Evolutionary conservation across 2,797 vertebrate genomes (phyloP), one percentile per base, ranked within the genome.

Genomic region (Anguilla marmorata): DNA sequence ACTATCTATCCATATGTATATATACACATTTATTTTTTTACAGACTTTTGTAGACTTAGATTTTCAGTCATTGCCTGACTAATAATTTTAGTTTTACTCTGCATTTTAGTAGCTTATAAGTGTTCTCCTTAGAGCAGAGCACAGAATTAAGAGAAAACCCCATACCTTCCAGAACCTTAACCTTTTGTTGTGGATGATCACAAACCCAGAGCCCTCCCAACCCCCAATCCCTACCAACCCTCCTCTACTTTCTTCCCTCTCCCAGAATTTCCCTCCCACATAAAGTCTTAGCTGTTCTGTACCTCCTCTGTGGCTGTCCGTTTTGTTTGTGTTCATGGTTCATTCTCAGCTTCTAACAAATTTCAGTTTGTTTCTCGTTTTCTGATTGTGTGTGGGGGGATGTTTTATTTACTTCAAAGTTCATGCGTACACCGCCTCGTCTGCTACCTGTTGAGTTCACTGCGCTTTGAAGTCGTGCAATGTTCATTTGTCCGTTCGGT

Each of bases 341-440:
- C 86, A 88, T 84, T 89, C 88, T 86, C 84, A 85, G 84, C 91
- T 89, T 90, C n/a, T 76, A 89, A 48, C 41, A 86, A 84, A 88
- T 90, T 85, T 30, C 90, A 84, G 89, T 94, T 92, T 91, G 63
- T 90, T 88, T 84, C 87, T 90, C 91, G 92, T 89, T 90, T 89
- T 89, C 88, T 89, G 76, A 86, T 90, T 91, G 56, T 92, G 89
- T 92, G 87, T 89, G 74, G 89, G 58, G 91, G 88, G 92, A 92
- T 92, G 89, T 93, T 94, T 93, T 91, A 91, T 93, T 95, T 93
- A 92, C 93, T 95, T 94, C 93, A 94, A 95, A 95, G 93, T 87
- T 88, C 3, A 79, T 79, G 80, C 58, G 56, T 88, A 60, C 58
- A 84, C 84, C 66, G 86, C 92, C 87, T 91, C 89, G 91, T 90